These are phyloP conservation scores for Stegastes partitus DNA, from an alignment of 2,113 vertebrate species.

Conservation along the genomic window DNA sequence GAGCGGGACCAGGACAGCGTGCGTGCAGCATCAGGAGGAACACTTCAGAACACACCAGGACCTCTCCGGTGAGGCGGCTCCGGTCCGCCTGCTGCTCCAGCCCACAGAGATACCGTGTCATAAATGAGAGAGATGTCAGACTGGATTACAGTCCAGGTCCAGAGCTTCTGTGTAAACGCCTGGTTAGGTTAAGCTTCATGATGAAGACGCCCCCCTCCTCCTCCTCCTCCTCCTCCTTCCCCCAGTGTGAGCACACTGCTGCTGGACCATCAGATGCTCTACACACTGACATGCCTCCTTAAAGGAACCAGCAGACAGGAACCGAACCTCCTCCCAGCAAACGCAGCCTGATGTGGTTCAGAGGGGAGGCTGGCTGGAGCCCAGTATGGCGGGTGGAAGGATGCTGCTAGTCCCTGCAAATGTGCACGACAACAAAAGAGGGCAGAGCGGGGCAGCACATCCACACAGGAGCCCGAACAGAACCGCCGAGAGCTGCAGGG, in stretches of 20 bases:
- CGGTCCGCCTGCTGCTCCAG: slow-evolving; percentile 50
- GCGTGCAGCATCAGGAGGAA: neutral
- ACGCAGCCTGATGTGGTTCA: neutral
- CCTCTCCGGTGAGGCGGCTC: slow-evolving; percentile 31
- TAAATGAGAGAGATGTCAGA: slow-evolving; percentile 71
- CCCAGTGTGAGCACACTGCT: slow-evolving; percentile 26
- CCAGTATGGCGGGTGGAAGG: slow-evolving; percentile 74
- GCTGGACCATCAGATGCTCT: slow-evolving; percentile 30
- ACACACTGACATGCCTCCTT: neutral
- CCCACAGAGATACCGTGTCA: slow-evolving; percentile 63
- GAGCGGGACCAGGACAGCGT: neutral
- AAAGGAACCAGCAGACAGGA: neutral
- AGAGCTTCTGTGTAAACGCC: slow-evolving; percentile 66
- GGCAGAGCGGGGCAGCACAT: slow-evolving; percentile 9
- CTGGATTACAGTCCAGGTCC: slow-evolving; percentile 61
- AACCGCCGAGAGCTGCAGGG: slow-evolving; percentile 13
- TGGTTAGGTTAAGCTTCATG: slow-evolving; percentile 63
- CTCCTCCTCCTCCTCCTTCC: neutral
- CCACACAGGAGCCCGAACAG: neutral
- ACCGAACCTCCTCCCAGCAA: slow-evolving; percentile 6
- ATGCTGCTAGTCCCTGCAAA: slow-evolving; percentile 65
- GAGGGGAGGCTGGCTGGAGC: slow-evolving; percentile 45
- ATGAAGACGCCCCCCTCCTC: slow-evolving; percentile 47
- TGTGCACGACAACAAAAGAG: slow-evolving; percentile 66
- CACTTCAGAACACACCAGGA: neutral